Evolutionary conservation across 2,797 vertebrate species (phyloP).

Genomic region (Falco peregrinus): DNA sequence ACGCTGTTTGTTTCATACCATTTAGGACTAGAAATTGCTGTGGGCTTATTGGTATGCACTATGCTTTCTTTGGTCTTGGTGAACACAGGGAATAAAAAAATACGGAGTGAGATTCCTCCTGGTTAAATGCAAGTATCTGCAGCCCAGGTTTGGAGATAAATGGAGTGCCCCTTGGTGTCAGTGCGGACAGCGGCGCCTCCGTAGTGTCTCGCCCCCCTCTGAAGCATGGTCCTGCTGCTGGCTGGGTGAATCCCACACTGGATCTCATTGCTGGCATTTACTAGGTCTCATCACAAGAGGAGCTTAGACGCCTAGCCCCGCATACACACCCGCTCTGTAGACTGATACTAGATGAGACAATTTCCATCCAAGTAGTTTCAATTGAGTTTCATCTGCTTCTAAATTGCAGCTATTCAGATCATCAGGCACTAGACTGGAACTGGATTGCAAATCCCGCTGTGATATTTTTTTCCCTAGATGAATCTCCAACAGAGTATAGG

Average conservation of each 20-base stretch:
- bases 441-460: background rate
- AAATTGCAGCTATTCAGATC: background rate
- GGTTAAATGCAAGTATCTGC: background rate
- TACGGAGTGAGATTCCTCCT: background rate
- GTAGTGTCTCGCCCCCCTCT: background rate
- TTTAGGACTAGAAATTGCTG: background rate
- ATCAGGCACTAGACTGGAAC: background rate
- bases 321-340: background rate
- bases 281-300: background rate
- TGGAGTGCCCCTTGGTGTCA: rapidly evolving
- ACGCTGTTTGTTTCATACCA: background rate
- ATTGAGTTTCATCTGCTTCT: background rate
- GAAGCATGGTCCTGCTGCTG: background rate
- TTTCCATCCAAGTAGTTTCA: background rate
- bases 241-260: background rate
- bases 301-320: background rate
- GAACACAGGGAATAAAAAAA: background rate
- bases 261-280: background rate
- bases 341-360: background rate
- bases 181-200: rapidly evolving
- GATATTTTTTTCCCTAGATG: background rate
- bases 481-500: background rate
- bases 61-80: background rate
- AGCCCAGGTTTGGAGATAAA: background rate
- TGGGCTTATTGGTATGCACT: background rate